Evolutionary conservation across 2,113 vertebrate genomes (phyloP), one percentile per base, ranked within the genome.

Genomic region (Limanda limanda): DNA sequence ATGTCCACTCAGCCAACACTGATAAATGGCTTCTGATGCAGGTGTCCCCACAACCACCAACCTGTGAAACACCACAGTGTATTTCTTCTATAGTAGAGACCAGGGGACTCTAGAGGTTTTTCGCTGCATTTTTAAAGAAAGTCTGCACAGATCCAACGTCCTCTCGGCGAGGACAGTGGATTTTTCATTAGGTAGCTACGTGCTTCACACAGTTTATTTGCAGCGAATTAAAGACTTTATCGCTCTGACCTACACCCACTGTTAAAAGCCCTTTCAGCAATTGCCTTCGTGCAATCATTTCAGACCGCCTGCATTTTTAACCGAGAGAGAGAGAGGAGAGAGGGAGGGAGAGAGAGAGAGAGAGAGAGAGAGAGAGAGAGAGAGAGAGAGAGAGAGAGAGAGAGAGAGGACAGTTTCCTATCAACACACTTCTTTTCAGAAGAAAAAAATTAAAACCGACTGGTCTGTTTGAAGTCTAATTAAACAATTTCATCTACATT

Each of bases 21-120:
- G 81, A 84, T 69, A 60, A 84, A 85, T 74, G 40, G 55, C 67
- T 66, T 76, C 66, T 45, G 69, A 79, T 68, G 52, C 37, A 56
- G 35, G 51, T 42, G 5, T 27, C 58, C 14, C 23, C 20, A 18
- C 54, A 31, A 47, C 14, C 47, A 52, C 20, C 45, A 81, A 62
- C 62, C 62, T 67, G 37, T 65, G 56, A 55, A 64, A 68, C 71
- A 15, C 47, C 18, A 24, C 57, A 52, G 35, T 76, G 25, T 72
- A 60, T 68, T 84, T 77, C 57, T 83, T 64, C 61, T 13, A 13
- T 21, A 11, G 12, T 12, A 77, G 68, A 65, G 24, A 74, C 51
- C 64, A 54, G 63, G 40, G 71, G 57, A 17, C 56, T 20, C 42
- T 35, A 1, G 20, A 66, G 63, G 68, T 45, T 63, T 31, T 60